Conservation (phyloP, 2,888 invertebrate genomes). For the Acanthococcus lagerstroemiae region DNA sequence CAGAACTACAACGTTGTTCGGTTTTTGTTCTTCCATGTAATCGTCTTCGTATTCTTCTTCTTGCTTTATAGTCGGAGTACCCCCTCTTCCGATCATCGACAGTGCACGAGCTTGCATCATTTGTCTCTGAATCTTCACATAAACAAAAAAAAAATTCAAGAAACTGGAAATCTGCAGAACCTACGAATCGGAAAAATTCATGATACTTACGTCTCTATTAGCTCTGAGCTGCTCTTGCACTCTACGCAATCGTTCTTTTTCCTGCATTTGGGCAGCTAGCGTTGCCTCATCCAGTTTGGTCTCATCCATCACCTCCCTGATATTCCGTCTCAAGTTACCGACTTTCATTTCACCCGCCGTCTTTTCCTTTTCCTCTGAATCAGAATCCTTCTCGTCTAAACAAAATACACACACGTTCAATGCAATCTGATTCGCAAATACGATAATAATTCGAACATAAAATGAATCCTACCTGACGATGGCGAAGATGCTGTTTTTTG, state of each 20-base stretch:
- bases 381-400: slow-evolving; percentile 40
- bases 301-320: slow-evolving; percentile 87
- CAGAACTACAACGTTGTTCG: slow-evolving; percentile 38
- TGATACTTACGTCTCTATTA: slow-evolving; percentile 52
- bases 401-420: slow-evolving; percentile 40
- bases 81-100: slow-evolving; percentile 57
- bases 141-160: slow-evolving; percentile 40
- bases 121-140: slow-evolving; percentile 57
- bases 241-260: slow-evolving; percentile 73
- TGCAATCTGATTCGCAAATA: not conserved
- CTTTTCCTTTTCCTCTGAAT: slow-evolving; percentile 41
- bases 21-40: slow-evolving; percentile 33
- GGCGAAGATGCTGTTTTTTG: slow-evolving; percentile 19
- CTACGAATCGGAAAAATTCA: slow-evolving; percentile 42
- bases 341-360: slow-evolving; percentile 46
- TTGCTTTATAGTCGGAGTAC: slow-evolving; percentile 38
- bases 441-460: not conserved
- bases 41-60: slow-evolving; percentile 31
- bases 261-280: slow-evolving; percentile 81
- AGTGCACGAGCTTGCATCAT: slow-evolving; percentile 57
- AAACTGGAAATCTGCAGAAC: slow-evolving; percentile 47
- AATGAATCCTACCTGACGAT: not conserved
- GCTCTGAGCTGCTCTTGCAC: slow-evolving; percentile 78
- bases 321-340: slow-evolving; percentile 68
- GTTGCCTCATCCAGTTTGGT: slow-evolving; percentile 87